These are phyloP conservation scores for Apteryx owenii DNA, from an alignment of 2,113 vertebrate genomes.

Conservation along the genomic window DNA sequence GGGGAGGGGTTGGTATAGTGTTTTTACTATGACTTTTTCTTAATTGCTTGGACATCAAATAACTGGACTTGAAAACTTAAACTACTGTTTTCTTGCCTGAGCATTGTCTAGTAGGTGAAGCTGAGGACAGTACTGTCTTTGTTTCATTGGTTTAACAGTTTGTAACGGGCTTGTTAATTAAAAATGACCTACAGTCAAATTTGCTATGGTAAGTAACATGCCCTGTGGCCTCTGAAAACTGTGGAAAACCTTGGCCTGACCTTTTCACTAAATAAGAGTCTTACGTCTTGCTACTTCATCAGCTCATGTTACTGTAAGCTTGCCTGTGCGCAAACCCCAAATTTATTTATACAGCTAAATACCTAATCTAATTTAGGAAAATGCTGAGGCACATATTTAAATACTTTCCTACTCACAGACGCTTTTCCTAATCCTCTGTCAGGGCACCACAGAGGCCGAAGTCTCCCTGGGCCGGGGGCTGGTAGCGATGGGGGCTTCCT, in stretches of 20 bases:
- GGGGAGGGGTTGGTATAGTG: neutral
- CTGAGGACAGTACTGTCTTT: neutral
- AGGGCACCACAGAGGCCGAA: rapidly evolving
- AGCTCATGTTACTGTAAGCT: neutral
- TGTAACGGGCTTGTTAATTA: neutral
- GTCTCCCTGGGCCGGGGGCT: neutral
- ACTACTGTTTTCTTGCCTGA: neutral
- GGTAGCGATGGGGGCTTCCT: rapidly evolving
- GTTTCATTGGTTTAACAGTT: neutral
- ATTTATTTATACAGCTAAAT: neutral
- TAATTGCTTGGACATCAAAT: neutral
- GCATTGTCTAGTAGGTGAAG: neutral
- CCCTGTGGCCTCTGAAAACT: neutral
- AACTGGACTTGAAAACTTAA: neutral
- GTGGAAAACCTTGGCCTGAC: neutral
- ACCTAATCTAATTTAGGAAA: neutral
- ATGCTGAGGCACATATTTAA: neutral
- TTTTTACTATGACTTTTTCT: neutral
- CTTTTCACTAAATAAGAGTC: neutral
- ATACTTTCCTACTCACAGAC: neutral
- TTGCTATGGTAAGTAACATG: neutral
- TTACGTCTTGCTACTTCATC: neutral
- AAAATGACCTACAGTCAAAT: neutral
- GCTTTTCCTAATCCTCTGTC: neutral
- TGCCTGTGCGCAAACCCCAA: neutral